A percentile compares a stretch with the other conserved stretches of the same genome.
Evolutionary conservation across 2,888 invertebrate genomes (phyloP).

Genomic region (Oligia fasciuncula): DNA sequence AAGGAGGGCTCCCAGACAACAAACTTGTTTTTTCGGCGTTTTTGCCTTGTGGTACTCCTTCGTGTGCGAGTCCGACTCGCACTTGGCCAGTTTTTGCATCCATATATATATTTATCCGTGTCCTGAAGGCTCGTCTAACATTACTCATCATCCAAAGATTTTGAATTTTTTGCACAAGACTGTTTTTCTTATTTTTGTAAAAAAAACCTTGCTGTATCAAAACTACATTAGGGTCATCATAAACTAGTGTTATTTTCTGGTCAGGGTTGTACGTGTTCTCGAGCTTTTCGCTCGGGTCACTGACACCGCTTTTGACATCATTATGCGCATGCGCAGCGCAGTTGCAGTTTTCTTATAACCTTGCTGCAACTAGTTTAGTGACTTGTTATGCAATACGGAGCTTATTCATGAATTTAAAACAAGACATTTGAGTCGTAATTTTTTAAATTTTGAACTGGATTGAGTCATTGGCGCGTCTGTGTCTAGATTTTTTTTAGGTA

Average conservation of each 20-base stretch:
- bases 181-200: background rate
- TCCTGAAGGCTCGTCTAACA: background rate
- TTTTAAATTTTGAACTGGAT: conserved; percentile 11
- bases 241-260: conserved; percentile 27
- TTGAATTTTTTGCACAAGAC: background rate
- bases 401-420: conserved; percentile 47
- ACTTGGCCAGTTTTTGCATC: too few relatives aligned
- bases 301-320: conserved; percentile 65
- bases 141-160: background rate
- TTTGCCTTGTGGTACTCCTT: too few relatives aligned
- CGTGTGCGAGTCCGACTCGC: too few relatives aligned
- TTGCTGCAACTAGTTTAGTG: conserved; percentile 51
- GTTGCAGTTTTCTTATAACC: conserved; percentile 55
- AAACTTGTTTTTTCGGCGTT: too few relatives aligned
- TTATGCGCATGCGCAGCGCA: conserved; percentile 59
- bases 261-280: conserved; percentile 30
- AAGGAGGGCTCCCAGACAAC: too few relatives aligned
- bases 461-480: background rate
- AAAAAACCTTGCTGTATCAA: background rate
- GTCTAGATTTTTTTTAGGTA: background rate
- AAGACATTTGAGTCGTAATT: conserved; percentile 28
- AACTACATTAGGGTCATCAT: conserved; percentile 21
- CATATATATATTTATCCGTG: background rate
- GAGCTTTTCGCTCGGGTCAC: conserved; percentile 56
- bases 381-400: conserved; percentile 56